These are phyloP conservation scores for Falco concolor DNA, from an alignment of 2,797 vertebrate genomes.

Conservation along the genomic window DNA sequence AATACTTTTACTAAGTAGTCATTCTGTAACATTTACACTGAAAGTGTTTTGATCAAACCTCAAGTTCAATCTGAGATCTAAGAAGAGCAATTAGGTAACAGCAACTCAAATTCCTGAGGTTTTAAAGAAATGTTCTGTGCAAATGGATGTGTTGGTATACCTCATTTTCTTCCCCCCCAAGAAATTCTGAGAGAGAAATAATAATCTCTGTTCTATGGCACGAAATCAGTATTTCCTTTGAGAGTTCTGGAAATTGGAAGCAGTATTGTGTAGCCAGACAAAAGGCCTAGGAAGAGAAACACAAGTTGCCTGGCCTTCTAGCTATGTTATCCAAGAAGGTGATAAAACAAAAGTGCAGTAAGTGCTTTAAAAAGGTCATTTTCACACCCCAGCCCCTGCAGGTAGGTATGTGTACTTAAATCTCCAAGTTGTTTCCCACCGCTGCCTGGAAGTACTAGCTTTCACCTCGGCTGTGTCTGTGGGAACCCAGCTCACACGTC, in stretches of 20 bases:
- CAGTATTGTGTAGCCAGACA: neutral
- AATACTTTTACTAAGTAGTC: neutral
- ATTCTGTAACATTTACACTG: too few species aligned
- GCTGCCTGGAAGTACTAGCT: neutral
- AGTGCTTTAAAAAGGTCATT: neutral
- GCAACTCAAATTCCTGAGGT: neutral
- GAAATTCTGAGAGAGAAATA: neutral
- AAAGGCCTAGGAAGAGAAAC: neutral
- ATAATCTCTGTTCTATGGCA: neutral
- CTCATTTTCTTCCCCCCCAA: neutral
- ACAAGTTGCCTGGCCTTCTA: neutral
- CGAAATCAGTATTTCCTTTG: neutral
- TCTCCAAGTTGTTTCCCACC: neutral
- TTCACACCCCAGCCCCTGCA: neutral
- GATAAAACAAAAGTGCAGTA: neutral
- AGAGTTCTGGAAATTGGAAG: neutral
- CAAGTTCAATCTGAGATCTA: fast-evolving
- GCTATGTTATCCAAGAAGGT: neutral
- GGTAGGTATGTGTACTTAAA: neutral
- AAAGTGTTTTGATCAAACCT: neutral
- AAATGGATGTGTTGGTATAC: neutral
- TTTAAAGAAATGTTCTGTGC: neutral
- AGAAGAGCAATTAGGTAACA: fast-evolving
- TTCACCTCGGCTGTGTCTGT: neutral
- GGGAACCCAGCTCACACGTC: neutral